Evolutionary conservation across 2,797 vertebrate species (phyloP).

Genomic region (Danio jaintianensis): DNA sequence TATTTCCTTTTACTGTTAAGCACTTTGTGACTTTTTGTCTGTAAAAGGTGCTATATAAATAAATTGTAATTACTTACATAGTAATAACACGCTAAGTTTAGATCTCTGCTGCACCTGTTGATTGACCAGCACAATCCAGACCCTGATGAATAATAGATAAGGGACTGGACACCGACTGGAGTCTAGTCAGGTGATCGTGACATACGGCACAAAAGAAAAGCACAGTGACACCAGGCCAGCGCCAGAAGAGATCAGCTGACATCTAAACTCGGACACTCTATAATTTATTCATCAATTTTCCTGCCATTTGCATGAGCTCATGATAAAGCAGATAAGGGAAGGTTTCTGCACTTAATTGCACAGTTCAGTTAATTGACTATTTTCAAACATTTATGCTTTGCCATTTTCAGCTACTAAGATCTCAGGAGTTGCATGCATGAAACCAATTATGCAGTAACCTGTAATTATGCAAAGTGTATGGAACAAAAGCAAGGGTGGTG

Average conservation of each 20-base stretch:
- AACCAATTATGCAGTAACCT: background rate
- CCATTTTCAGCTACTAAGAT: background rate
- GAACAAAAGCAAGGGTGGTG: conserved; percentile 6
- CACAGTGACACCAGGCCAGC: conserved; percentile 36
- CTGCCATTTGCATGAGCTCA: conserved; percentile 33
- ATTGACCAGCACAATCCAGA: conserved; percentile 10
- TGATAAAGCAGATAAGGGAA: background rate
- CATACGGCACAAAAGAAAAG: conserved; percentile 19
- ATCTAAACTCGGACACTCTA: conserved; percentile 25
- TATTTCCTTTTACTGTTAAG: too few species aligned
- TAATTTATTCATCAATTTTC: conserved; percentile 65
- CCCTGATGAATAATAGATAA: conserved; percentile 60
- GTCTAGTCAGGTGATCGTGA: conserved; percentile 41
- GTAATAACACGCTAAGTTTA: conserved; percentile 23
- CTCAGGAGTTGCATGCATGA: background rate
- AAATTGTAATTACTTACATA: too few species aligned
- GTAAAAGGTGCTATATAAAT: too few species aligned
- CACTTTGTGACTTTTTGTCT: too few species aligned
- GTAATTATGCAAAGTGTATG: background rate
- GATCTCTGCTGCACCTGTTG: conserved; percentile 35
- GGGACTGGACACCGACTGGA: conserved; percentile 25
- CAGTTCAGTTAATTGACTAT: background rate
- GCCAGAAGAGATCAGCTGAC: conserved; percentile 50
- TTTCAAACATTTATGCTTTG: background rate
- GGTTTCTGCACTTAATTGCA: background rate